Evolutionary conservation across 2,797 vertebrate species (phyloP).

Genomic region (Spinibarbus caldwelli): DNA sequence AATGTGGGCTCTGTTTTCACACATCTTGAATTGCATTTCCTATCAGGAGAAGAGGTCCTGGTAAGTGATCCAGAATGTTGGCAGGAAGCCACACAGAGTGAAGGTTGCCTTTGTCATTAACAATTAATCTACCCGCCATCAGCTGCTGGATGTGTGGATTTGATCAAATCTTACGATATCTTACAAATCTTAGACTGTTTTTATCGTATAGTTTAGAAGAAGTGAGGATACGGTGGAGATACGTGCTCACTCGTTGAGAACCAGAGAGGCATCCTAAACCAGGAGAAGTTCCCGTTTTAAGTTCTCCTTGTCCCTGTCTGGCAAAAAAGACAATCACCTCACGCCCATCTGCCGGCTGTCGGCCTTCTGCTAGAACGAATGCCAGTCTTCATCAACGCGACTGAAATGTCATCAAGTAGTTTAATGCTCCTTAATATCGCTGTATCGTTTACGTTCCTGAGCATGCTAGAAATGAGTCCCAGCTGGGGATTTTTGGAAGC

Average conservation of each 20-base stretch:
- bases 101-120: constrained; percentile 86
- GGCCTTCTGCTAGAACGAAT: constrained; percentile 60
- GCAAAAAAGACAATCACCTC: constrained; percentile 63
- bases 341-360: constrained; percentile 52
- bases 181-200: background rate
- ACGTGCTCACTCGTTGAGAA: background rate
- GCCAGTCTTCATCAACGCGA: constrained; percentile 87
- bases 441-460: constrained; percentile 86
- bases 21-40: constrained; percentile 84
- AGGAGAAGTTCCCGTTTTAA: constrained; percentile 48
- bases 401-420: constrained; percentile 91
- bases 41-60: constrained; percentile 78
- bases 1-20: constrained; percentile 86
- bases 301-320: constrained; percentile 39
- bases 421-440: constrained; percentile 89
- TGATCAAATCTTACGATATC: background rate
- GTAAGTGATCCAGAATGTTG: constrained; percentile 80
- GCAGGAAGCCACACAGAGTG: constrained; percentile 84
- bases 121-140: constrained; percentile 82
- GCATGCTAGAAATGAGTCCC: constrained; percentile 88
- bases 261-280: background rate
- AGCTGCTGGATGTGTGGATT: constrained; percentile 44
- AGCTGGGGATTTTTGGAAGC: constrained; percentile 83
- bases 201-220: background rate
- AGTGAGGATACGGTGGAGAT: background rate